Evolutionary conservation across 2,113 vertebrate species (phyloP).

Genomic region (Panthera tigris): DNA sequence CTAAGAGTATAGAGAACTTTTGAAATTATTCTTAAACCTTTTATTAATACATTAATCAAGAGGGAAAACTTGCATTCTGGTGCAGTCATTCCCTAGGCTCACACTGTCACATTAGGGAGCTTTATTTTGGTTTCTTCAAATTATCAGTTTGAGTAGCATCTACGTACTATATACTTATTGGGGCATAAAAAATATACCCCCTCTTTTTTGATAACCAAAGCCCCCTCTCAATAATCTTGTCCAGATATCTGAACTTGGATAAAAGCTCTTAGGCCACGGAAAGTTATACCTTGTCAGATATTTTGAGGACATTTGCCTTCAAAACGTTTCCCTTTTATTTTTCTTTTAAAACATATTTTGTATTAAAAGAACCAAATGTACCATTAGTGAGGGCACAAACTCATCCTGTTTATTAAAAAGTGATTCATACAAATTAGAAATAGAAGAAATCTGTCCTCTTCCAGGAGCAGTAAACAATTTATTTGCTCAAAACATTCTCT

Average conservation of each 20-base stretch:
- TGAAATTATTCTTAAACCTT: not conserved
- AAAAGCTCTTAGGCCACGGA: not conserved
- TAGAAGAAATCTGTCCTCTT: constrained; percentile 57
- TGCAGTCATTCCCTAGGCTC: not conserved
- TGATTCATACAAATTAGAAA: constrained; percentile 74
- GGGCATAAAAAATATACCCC: not conserved
- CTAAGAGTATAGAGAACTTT: not conserved
- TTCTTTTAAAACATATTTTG: constrained; percentile 49
- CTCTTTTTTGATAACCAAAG: not conserved
- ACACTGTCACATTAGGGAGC: not conserved
- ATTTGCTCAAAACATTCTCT: constrained; percentile 59
- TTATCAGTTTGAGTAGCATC: constrained; percentile 26
- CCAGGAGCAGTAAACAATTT: constrained; percentile 53
- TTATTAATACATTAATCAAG: constrained; percentile 28
- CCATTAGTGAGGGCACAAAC: constrained; percentile 54
- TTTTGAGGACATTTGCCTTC: not conserved
- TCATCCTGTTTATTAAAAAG: constrained; percentile 66
- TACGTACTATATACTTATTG: not conserved
- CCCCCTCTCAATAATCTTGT: not conserved
- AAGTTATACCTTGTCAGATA: constrained; percentile 30
- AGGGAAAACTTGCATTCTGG: not conserved
- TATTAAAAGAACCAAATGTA: constrained; percentile 64
- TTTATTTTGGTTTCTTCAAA: constrained; percentile 1
- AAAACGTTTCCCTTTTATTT: constrained; percentile 37
- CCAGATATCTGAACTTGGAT: not conserved